These are phyloP conservation scores for Choreutis nemorana DNA, from an alignment of 2,888 invertebrate species.

Conservation along the genomic window DNA sequence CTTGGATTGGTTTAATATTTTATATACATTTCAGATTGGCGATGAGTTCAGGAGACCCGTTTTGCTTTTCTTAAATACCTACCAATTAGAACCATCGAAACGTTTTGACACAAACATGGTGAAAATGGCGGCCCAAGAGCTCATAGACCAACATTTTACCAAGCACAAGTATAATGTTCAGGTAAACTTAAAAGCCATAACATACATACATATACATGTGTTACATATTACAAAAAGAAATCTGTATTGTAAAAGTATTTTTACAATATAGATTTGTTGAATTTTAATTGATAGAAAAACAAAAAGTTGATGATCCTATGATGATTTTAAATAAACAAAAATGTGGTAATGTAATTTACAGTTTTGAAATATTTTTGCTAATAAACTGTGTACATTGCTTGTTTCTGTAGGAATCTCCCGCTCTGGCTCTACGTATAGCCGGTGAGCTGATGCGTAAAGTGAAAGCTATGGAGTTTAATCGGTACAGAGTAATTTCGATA, in stretches of 20 bases:
- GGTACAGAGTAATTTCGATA: constrained; percentile 37
- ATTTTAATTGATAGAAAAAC: no score
- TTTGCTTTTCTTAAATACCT: constrained; percentile 31
- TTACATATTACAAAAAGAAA: no score
- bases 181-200: constrained; percentile 20
- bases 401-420: constrained; percentile 20
- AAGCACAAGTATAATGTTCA: constrained; percentile 37
- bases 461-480: constrained; percentile 31
- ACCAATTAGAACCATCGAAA: constrained; percentile 30
- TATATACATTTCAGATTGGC: constrained; percentile 32
- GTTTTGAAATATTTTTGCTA: no score
- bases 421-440: constrained; percentile 29
- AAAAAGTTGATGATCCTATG: no score
- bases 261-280: no score
- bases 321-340: no score
- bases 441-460: constrained; percentile 28
- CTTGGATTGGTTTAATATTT: no score
- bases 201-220: no score
- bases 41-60: constrained; percentile 43
- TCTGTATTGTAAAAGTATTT: no score
- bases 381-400: no score
- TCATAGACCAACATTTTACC: constrained; percentile 29
- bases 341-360: no score
- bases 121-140: constrained; percentile 16
- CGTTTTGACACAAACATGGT: constrained; percentile 24